Evolutionary conservation across 1,140 invertebrate genomes (phyloP), one percentile per base, ranked within the genome.

Genomic region (Drosophila willistoni): DNA sequence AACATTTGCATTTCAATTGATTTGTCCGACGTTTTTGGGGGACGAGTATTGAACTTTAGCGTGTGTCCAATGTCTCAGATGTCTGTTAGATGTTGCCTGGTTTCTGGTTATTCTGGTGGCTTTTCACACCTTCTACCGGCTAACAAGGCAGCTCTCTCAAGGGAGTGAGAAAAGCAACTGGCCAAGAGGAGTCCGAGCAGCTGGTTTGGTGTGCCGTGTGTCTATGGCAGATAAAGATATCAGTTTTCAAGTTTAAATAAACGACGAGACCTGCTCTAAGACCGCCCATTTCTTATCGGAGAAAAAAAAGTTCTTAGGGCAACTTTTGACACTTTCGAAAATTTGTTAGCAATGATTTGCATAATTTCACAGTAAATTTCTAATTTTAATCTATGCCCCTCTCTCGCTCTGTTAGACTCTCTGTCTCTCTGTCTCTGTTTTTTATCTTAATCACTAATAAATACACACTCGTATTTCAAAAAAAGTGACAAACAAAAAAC

Each of bases 381-480:
- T 71, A 79, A 82, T 77, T 77, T 69, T 69, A 86, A 79, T 77
- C 73, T 70, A 64, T 77, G 73, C 61, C 60, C 6, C 61, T 25
- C 22, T 44, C 33, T 64, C 9, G 25, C 5, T 33, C 25, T 25
- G 22, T 34, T 39, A 10, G 9, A 33, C n/a, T 55, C 19, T 41
- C 13, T n/a, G 34, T 47, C 13, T n/a, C 41, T 47, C 60, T 44
- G 60, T 7, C 62, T 63, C 22, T 25, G 22, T 25, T 4, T 25
- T 34, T 68, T 29, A 51, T 44, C 73, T 81, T 86, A 87, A 86
- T 86, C 83, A 76, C 72, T 86, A 87, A 87, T 87, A 87, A 87
- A 89, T 89, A 87, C 76, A 83, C 83, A 64, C 85, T 86, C 83
- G 84, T 86, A 86, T 86, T 87, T 87, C 84, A 83, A 83, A 85